These are phyloP conservation scores for Rallus crepitans DNA, from an alignment of 2,797 vertebrate genomes.

Conservation along the genomic window DNA sequence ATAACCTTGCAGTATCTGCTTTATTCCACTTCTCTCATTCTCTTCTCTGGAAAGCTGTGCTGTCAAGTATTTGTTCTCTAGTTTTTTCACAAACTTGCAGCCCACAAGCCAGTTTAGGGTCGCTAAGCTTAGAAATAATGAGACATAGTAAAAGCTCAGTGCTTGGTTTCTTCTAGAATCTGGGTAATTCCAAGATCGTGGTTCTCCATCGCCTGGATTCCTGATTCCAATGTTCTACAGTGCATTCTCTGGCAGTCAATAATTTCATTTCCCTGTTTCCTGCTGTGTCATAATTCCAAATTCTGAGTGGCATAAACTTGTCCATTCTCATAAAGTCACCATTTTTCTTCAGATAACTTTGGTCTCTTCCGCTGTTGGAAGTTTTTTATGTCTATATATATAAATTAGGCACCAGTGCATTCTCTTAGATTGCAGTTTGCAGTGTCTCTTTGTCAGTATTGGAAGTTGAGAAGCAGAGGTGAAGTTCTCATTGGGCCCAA, in stretches of 20 bases:
- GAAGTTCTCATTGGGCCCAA: neutral
- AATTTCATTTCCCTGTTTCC: neutral
- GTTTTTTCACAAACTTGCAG: neutral
- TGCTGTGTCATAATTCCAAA: neutral
- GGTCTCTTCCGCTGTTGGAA: neutral
- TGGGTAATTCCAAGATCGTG: neutral
- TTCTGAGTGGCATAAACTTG: neutral
- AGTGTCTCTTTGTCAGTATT: neutral
- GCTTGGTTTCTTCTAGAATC: neutral
- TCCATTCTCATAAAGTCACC: neutral
- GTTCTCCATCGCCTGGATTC: neutral
- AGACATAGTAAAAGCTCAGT: neutral
- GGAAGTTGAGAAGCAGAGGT: neutral
- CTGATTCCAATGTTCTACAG: neutral
- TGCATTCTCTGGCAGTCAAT: neutral
- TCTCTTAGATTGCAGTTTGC: neutral
- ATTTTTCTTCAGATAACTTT: neutral
- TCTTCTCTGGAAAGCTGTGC: neutral
- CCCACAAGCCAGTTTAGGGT: neutral
- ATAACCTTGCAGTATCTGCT: neutral
- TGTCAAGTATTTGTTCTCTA: neutral
- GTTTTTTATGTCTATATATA: neutral
- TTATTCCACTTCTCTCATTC: neutral
- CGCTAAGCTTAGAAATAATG: neutral
- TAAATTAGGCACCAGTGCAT: neutral